A percentile compares a stretch with the other conserved stretches of the same genome.
phyloP scores from a whole-genome alignment of 2,888 invertebrate genomes.

The Cerceris ruficornis region DNA sequence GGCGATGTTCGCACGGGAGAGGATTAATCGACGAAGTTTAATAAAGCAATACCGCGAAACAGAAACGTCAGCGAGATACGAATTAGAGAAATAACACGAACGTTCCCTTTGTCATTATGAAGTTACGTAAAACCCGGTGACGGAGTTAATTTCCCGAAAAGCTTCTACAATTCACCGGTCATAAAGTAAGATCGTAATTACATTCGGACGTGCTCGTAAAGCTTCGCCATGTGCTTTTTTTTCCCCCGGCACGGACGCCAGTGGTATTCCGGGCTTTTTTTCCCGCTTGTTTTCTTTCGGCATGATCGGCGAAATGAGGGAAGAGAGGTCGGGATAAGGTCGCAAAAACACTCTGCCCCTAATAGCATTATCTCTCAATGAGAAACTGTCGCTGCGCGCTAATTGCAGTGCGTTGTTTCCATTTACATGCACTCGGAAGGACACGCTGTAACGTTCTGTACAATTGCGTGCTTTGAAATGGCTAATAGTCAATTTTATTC shows the following conservation, averaged over 20 bases:
- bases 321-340: constrained; percentile 5
- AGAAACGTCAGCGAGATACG: not conserved
- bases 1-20: no score
- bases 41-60: not conserved
- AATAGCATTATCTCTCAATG: constrained; percentile 27
- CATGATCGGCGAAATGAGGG: constrained; percentile 21
- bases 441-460: not conserved
- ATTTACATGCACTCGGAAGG: not conserved
- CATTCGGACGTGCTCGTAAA: constrained; percentile 35
- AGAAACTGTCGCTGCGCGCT: not conserved
- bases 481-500: no score
- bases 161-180: constrained; percentile 26
- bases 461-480: not conserved
- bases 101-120: not conserved
- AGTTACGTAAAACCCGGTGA: not conserved
- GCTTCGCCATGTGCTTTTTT: constrained; percentile 35
- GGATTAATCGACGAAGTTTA: no score
- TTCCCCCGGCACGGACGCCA: not conserved
- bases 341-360: constrained; percentile 41
- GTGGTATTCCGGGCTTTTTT: constrained; percentile 3
- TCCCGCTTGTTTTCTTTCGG: constrained; percentile 45
- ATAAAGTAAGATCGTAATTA: constrained; percentile 52
- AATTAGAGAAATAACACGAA: not conserved
- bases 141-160: constrained; percentile 43
- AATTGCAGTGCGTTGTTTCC: constrained; percentile 16